Evolutionary conservation across 1,140 invertebrate genomes (phyloP), one percentile per base, ranked within the genome.

Genomic region (Pectinophora gossypiella): DNA sequence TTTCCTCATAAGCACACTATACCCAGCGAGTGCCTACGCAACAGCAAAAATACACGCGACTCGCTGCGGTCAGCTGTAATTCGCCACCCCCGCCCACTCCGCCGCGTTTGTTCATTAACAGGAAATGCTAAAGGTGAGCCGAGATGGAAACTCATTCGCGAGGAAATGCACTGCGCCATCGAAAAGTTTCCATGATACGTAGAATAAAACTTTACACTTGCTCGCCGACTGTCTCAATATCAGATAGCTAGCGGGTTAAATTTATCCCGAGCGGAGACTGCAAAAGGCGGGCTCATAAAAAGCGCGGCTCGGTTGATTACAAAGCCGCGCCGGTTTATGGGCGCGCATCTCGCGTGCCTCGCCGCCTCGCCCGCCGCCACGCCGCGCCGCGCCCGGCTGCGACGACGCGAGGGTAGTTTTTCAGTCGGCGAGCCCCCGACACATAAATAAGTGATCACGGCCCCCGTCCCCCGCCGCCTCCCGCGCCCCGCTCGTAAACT

Each of bases 391-490:
- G 5, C 42, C 44, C 49, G 44, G 57, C 60, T 47, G 15, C 58
- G 57, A 57, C 48, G 57, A 55, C 59, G 59, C 65, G 68, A 62
- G 75, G 75, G 76, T 82, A 82, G 82, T 85, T 85, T 84, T 84
- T 81, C 77, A 76, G 72, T 48, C 72, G 56, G 47, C 55, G 52
- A 54, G 48, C 63, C 60, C 62, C 64, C 66, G 64, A 65, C 72
- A 80, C 73, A 81, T 82, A 85, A 85, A 85, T 79, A 85, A 83
- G 77, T 61, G 78, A 83, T 84, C 81, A 64, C 65, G 56, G 49
- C 57, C 19, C 64, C 53, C 44, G 51, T 64, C 53, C 62, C 51
- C 55, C 32, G 44, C 43, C 57, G 59, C 43, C 51, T 47, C 50
- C 55, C 51, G 47, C 23, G 53, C 61, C 67, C 64, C 73, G 77